phyloP scores from a whole-genome alignment of 2,888 invertebrate species.

The Polyommatus icarus region DNA sequence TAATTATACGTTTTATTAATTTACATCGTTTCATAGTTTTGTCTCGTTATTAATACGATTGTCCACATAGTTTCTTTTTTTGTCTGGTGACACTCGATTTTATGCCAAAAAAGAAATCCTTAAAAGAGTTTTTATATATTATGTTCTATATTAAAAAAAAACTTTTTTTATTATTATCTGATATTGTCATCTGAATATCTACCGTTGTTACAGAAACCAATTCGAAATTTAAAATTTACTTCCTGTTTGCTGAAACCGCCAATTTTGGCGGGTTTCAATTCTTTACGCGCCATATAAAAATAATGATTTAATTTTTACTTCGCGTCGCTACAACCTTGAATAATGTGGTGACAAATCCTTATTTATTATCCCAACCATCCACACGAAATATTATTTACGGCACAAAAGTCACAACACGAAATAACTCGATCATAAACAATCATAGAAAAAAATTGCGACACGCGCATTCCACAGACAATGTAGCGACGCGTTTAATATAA shows the following conservation, averaged over 20 bases:
- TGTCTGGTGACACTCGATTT: neutral
- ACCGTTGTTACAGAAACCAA: too few relatives aligned
- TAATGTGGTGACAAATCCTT: neutral
- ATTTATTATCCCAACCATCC: neutral
- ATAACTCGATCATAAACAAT: constrained; percentile 5
- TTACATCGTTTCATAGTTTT: constrained; percentile 6
- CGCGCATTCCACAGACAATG: constrained; percentile 13
- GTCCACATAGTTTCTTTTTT: neutral
- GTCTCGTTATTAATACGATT: constrained; percentile 8
- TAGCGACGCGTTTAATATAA: constrained; percentile 50
- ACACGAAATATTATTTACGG: neutral
- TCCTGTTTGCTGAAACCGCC: neutral
- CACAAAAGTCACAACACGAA: neutral
- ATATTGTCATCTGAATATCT: too few relatives aligned
- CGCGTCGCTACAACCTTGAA: neutral
- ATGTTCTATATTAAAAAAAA: too few relatives aligned
- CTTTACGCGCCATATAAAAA: neutral
- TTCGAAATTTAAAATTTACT: too few relatives aligned
- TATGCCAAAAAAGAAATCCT: neutral
- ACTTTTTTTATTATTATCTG: too few relatives aligned
- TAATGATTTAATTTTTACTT: neutral
- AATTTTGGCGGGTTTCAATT: neutral
- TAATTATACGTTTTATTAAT: constrained; percentile 6
- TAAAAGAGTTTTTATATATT: neutral
- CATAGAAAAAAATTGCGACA: constrained; percentile 21